These are phyloP conservation scores for Emmelina monodactyla DNA, from an alignment of 2,888 invertebrate species.

Conservation along the genomic window DNA sequence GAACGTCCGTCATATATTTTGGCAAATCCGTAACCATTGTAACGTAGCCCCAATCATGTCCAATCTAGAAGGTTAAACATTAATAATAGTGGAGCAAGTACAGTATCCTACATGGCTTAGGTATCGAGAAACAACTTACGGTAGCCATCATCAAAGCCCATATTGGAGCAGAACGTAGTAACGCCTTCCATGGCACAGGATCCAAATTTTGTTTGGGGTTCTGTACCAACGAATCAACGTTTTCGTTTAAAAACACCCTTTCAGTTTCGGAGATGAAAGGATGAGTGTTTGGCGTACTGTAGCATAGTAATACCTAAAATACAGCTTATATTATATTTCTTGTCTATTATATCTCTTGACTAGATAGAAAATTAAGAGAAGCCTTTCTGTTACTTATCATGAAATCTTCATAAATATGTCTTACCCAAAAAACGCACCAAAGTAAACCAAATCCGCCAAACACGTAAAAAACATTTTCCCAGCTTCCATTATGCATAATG, in stretches of 20 bases:
- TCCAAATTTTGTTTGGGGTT: constrained; percentile 47
- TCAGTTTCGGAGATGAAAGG: constrained; percentile 64
- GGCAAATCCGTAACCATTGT: constrained; percentile 77
- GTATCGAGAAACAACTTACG: too few species aligned
- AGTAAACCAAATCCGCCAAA: constrained; percentile 59
- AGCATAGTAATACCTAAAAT: constrained; percentile 49
- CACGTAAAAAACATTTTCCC: constrained; percentile 68
- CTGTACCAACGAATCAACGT: constrained; percentile 60
- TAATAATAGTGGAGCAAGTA: too few species aligned
- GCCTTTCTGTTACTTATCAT: too few species aligned
- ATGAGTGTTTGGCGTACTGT: constrained; percentile 59
- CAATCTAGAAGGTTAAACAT: too few species aligned
- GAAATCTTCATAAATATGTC: too few species aligned
- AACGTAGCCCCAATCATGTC: constrained; percentile 77
- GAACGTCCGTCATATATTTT: constrained; percentile 73
- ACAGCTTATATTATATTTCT: too few species aligned
- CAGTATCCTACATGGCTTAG: too few species aligned
- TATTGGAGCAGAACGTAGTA: constrained; percentile 71
- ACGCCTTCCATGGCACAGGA: constrained; percentile 74
- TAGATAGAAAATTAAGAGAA: too few species aligned
- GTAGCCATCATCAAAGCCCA: constrained; percentile 78
- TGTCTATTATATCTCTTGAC: too few species aligned
- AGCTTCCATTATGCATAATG: constrained; percentile 54
- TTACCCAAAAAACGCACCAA: constrained; percentile 62
- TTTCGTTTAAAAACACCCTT: constrained; percentile 60